phyloP scores from a whole-genome alignment of 2,888 invertebrate species.

The Lepidocyrtoides sp. region DNA sequence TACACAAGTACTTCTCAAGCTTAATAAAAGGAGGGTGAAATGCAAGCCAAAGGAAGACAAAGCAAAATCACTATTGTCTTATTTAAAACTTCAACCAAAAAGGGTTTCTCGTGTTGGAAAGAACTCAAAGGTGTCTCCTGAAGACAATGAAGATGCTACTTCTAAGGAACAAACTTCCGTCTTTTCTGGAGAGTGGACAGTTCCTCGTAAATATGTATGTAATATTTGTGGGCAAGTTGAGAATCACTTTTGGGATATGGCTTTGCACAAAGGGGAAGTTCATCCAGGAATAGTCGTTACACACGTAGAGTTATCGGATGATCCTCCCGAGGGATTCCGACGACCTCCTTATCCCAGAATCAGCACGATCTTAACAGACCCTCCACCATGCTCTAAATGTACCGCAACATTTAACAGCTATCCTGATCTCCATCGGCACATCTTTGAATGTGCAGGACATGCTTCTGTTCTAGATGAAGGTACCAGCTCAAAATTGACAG shows the following conservation, averaged over 20 bases:
- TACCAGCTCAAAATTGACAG: conserved; percentile 52
- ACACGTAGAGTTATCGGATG: conserved; percentile 83
- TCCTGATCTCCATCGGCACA: conserved; percentile 84
- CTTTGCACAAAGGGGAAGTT: conserved; percentile 84
- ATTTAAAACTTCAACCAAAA: conserved; percentile 84
- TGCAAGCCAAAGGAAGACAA: conserved; percentile 84
- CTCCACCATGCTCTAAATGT: conserved; percentile 84
- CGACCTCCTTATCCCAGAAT: conserved; percentile 46
- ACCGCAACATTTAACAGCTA: conserved; percentile 77
- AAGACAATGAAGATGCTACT: conserved; percentile 1
- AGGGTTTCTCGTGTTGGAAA: conserved; percentile 82
- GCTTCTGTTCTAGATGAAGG: conserved; percentile 81
- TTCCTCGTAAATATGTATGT: conserved; percentile 82
- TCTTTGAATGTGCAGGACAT: conserved; percentile 85
- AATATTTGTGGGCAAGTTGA: conserved; percentile 84
- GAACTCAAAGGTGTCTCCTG: conserved; percentile 48
- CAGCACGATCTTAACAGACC: conserved; percentile 19
- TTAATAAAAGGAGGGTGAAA: conserved; percentile 83
- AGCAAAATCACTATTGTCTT: conserved; percentile 83
- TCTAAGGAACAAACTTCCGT: conserved; percentile 65
- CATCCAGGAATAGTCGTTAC: conserved; percentile 85
- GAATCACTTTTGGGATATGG: conserved; percentile 85
- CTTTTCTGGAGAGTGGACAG: conserved; percentile 85
- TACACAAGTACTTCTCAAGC: conserved; percentile 84
- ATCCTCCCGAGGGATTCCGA: conserved; percentile 68